A percentile compares a stretch with the other conserved stretches of the same genome.
These are phyloP conservation scores for Stenchaetothrips biformis DNA, from an alignment of 2,888 invertebrate genomes.

Conservation along the genomic window DNA sequence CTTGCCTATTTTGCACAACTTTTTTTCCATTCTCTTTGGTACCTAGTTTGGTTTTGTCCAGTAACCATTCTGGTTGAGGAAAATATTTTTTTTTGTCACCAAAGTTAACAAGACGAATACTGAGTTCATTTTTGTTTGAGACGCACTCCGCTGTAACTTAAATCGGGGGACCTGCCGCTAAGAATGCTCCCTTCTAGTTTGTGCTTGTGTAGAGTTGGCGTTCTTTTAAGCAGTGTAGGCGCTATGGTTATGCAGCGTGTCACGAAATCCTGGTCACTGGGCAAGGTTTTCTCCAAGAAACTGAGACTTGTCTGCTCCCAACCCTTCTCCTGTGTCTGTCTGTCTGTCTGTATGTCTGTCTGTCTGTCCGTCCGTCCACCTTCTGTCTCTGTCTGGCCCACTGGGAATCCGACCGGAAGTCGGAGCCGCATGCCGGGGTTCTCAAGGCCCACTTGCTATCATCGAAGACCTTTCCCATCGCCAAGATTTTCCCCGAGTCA, in stretches of 20 bases:
- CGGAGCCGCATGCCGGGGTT: no score
- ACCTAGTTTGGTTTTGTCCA: not conserved
- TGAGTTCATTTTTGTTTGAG: not conserved
- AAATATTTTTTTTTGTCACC: not conserved
- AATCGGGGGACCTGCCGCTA: constrained; percentile 8
- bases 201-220: constrained; percentile 4
- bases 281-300: constrained; percentile 24
- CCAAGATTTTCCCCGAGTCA: no score
- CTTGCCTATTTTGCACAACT: not conserved
- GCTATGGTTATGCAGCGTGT: not conserved
- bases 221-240: not conserved
- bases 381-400: no score
- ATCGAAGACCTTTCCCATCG: no score
- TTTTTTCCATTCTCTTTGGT: not conserved
- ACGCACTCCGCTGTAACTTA: not conserved
- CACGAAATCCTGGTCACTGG: not conserved
- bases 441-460: no score
- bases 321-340: no score
- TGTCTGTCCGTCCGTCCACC: no score
- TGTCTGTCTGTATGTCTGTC: no score
- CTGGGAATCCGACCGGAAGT: no score
- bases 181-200: constrained; percentile 8
- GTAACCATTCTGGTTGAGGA: not conserved
- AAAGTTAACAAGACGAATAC: not conserved
- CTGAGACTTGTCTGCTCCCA: not conserved